A percentile compares a stretch with the other conserved stretches of the same genome.
Evolutionary conservation across 2,888 invertebrate species (phyloP).

Genomic region (Oxytorus armatus): DNA sequence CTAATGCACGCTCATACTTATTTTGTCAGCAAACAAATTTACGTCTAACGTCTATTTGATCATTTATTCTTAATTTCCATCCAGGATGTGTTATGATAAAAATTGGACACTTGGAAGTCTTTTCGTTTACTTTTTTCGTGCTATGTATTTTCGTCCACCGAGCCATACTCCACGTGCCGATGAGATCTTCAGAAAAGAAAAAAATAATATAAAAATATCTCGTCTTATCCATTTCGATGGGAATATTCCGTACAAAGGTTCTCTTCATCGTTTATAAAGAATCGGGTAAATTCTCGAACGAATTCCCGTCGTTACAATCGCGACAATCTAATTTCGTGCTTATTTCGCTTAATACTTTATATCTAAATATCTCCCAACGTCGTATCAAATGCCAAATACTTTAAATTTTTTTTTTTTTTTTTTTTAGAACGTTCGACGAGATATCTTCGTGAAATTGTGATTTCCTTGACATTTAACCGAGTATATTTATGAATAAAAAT

Average conservation of each 20-base stretch:
- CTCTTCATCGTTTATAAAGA: neutral
- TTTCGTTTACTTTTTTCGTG: no score
- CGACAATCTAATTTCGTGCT: constrained; percentile 7
- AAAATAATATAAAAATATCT: no score
- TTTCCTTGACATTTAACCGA: constrained; percentile 46
- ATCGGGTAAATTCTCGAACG: constrained; percentile 2
- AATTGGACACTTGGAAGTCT: no score
- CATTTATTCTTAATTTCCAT: no score
- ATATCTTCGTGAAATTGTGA: constrained; percentile 42
- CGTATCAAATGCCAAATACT: neutral
- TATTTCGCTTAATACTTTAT: neutral
- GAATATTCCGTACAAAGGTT: no score
- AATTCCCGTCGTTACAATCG: constrained; percentile 4
- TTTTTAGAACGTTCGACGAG: no score
- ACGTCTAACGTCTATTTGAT: no score
- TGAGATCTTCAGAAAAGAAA: neutral
- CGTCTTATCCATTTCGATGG: neutral
- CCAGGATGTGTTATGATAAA: no score
- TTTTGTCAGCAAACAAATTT: no score
- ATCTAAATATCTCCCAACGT: constrained; percentile 10
- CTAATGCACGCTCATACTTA: no score
- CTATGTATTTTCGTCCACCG: neutral
- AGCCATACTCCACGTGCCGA: neutral
- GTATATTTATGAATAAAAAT: constrained; percentile 44
- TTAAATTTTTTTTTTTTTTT: no score